phyloP scores from a whole-genome alignment of 2,888 invertebrate species.

The Megalurothrips usitatus region DNA sequence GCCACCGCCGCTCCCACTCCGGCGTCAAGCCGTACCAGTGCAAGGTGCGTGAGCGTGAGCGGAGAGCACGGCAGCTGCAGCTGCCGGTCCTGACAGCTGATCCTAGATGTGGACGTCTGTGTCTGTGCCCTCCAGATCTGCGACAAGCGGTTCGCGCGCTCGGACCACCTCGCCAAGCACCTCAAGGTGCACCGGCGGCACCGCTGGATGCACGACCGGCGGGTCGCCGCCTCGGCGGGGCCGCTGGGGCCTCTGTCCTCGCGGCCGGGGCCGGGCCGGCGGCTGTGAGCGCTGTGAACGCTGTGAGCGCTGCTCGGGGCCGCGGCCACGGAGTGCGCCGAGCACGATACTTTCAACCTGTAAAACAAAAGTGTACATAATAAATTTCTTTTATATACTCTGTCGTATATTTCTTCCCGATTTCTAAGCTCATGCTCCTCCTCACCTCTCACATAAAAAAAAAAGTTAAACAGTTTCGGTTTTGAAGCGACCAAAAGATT shows the following conservation, averaged over 20 bases:
- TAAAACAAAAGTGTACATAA: too few species aligned
- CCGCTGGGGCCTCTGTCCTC: background rate
- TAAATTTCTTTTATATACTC: too few species aligned
- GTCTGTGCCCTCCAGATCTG: slow-evolving; percentile 50
- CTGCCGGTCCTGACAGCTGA: background rate
- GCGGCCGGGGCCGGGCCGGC: background rate
- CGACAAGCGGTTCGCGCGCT: slow-evolving; percentile 83
- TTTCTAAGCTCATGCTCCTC: too few species aligned
- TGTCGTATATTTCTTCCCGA: too few species aligned
- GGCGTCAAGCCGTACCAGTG: slow-evolving; percentile 93
- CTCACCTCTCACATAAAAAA: too few species aligned
- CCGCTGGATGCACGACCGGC: slow-evolving; percentile 16
- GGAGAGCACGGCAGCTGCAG: too few species aligned
- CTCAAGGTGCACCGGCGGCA: slow-evolving; percentile 73
- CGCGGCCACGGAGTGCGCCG: too few species aligned
- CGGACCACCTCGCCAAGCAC: slow-evolving; percentile 92
- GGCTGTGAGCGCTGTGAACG: background rate
- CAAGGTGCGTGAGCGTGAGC: slow-evolving; percentile 49
- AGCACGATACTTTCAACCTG: too few species aligned
- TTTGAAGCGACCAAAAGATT: too few species aligned
- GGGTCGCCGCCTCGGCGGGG: background rate
- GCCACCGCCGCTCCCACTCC: slow-evolving; percentile 91
- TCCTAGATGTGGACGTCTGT: background rate
- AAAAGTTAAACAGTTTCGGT: too few species aligned
- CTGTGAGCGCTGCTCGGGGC: background rate